Evolutionary conservation across 2,797 vertebrate species (phyloP), one percentile per base, ranked within the genome.

Genomic region (Myotis vivesi): DNA sequence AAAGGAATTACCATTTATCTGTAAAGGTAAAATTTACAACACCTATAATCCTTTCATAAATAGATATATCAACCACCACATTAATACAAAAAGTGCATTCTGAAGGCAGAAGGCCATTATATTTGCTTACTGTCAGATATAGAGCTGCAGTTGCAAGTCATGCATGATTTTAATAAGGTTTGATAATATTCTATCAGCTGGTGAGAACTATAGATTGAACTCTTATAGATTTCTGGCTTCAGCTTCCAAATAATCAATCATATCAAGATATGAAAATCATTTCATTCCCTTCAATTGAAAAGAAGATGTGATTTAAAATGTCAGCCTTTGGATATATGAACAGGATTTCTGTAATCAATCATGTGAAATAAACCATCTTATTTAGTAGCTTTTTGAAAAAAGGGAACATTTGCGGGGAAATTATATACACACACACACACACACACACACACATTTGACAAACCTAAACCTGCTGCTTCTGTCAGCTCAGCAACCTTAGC

Each of bases 211-310:
- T 97, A 94, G 97, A 97, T 97, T 96, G 94, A 98, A 98, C 96
- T 97, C 77, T 92, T 97, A 98, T 95, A 97, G 98, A 98, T 98
- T 98, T 98, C 97, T 97, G 97, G 97, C 98, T 98, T 97, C 97
- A 94, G 71, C 95, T 97, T 97, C 93, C 95, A 98, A 97, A 98
- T 98, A 98, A 98, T 98, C 97, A 98, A 98, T 98, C 98, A 97
- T 95, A 93, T 97, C 94, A 98, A 97, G 97, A 98, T 98, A 98
- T 95, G 96, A 98, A 98, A 98, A 98, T 98, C 97, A 98, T 98
- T 98, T 97, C 96, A 98, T 97, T 89, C 95, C 72, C 94, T 97
- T 98, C 95, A 97, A 97, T 98, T 98, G 98, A 98, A 98, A 98
- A 98, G 98, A 98, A 98, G 97, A 98, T 98, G 97, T 97, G 97